Conservation (phyloP, 2,888 invertebrate species). For the Helleia helle region DNA sequence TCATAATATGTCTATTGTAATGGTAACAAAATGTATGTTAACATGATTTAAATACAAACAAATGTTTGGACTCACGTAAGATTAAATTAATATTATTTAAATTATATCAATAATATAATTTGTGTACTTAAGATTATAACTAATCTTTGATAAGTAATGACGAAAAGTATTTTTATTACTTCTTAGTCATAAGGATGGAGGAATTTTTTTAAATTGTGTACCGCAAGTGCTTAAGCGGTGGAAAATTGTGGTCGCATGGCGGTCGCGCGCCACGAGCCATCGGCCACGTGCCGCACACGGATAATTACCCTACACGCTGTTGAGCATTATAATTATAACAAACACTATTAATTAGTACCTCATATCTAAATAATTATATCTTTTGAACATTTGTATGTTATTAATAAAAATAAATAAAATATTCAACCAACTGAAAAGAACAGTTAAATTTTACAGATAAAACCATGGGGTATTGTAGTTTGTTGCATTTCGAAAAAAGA, state of each 20-base stretch:
- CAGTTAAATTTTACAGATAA: conserved; percentile 8
- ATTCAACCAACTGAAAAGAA: conserved; percentile 7
- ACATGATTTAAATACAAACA: too few species aligned
- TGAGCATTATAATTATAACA: not conserved
- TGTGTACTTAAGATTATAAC: too few species aligned
- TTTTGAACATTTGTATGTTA: not conserved
- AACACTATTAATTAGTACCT: not conserved
- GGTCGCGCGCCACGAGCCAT: conserved; percentile 7
- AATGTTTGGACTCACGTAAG: too few species aligned
- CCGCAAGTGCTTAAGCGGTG: not conserved
- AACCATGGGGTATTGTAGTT: not conserved
- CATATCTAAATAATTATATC: not conserved
- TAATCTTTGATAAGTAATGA: not conserved
- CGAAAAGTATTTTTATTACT: not conserved
- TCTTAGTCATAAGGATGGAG: too few species aligned
- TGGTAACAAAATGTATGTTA: too few species aligned
- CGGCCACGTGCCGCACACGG: not conserved
- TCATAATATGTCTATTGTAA: too few species aligned
- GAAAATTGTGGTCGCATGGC: conserved; percentile 9
- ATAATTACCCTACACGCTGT: not conserved
- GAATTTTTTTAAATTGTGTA: not conserved
- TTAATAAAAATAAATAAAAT: not conserved
- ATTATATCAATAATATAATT: too few species aligned
- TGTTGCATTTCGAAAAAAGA: conserved; percentile 43
- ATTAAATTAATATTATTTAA: too few species aligned